phyloP scores from a whole-genome alignment of 2,888 invertebrate genomes.

The Leucozona laternaria region DNA sequence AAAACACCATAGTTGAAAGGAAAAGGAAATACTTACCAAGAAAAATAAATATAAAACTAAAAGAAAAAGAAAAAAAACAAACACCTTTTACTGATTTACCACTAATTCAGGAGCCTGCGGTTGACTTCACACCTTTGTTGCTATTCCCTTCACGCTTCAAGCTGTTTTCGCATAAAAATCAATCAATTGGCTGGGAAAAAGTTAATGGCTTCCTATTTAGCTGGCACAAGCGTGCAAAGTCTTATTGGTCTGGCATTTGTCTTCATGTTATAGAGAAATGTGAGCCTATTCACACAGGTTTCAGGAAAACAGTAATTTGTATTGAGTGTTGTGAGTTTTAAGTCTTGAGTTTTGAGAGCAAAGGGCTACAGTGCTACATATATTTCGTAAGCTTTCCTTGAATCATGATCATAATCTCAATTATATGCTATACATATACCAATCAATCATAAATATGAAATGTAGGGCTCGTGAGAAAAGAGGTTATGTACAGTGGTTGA shows the following conservation, averaged over 20 bases:
- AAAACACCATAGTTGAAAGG: constrained; percentile 44
- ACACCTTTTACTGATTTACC: constrained; percentile 39
- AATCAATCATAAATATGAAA: constrained; percentile 44
- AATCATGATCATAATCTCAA: constrained; percentile 7
- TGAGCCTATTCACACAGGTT: constrained; percentile 38
- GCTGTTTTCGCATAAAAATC: constrained; percentile 49
- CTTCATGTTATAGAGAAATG: constrained; percentile 43
- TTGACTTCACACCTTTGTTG: constrained; percentile 48
- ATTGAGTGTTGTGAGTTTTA: neutral
- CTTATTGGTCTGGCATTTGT: constrained; percentile 15
- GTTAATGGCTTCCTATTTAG: constrained; percentile 61
- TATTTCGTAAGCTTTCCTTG: constrained; percentile 38
- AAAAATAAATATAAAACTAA: neutral
- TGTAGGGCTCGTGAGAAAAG: constrained; percentile 52
- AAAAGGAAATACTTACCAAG: constrained; percentile 55
- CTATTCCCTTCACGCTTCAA: constrained; percentile 46
- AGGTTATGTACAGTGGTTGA: constrained; percentile 20
- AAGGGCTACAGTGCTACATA: constrained; percentile 7
- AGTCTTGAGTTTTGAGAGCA: neutral
- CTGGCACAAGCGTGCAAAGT: constrained; percentile 36
- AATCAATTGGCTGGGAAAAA: constrained; percentile 60
- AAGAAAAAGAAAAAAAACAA: neutral
- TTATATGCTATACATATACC: neutral
- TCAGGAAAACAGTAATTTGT: constrained; percentile 47
- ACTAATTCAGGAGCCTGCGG: constrained; percentile 47